A percentile compares a stretch with the other conserved stretches of the same genome.
Evolutionary conservation across 2,797 vertebrate species (phyloP).

Genomic region (Rhynchotus rufescens): DNA sequence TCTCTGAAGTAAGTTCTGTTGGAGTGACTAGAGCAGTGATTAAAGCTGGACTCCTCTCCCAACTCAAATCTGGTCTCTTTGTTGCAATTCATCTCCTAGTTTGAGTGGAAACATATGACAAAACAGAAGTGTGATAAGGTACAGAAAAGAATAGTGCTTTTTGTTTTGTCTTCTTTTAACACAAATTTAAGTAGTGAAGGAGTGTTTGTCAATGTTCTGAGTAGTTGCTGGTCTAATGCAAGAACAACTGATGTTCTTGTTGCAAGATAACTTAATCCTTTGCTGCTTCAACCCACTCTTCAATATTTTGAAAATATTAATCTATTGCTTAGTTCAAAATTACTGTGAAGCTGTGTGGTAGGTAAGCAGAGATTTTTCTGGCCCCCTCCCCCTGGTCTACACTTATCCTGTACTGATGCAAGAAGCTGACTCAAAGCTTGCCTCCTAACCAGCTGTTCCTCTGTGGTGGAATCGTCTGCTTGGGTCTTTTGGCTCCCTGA

Average conservation of each 20-base stretch:
- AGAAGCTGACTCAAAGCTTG: neutral
- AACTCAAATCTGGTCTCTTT: neutral
- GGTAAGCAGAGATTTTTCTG: neutral
- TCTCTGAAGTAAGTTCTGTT: neutral
- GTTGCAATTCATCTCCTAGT: neutral
- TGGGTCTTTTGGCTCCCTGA: neutral
- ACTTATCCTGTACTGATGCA: neutral
- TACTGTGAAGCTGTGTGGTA: neutral
- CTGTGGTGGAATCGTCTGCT: neutral
- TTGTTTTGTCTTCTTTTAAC: too few species aligned
- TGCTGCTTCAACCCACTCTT: neutral
- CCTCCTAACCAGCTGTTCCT: fast-evolving
- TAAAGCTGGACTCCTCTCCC: neutral
- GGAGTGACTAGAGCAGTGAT: neutral
- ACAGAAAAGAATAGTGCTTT: too few species aligned
- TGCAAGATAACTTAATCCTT: neutral
- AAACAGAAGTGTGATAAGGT: neutral
- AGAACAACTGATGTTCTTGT: neutral
- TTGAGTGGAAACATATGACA: neutral
- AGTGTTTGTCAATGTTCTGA: neutral
- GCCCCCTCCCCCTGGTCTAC: neutral
- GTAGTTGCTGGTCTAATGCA: neutral
- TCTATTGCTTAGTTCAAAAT: neutral
- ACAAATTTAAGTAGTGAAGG: neutral
- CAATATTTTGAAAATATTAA: neutral